These are phyloP conservation scores for Catagonus wagneri DNA, from an alignment of 2,113 vertebrate species.

Conservation along the genomic window DNA sequence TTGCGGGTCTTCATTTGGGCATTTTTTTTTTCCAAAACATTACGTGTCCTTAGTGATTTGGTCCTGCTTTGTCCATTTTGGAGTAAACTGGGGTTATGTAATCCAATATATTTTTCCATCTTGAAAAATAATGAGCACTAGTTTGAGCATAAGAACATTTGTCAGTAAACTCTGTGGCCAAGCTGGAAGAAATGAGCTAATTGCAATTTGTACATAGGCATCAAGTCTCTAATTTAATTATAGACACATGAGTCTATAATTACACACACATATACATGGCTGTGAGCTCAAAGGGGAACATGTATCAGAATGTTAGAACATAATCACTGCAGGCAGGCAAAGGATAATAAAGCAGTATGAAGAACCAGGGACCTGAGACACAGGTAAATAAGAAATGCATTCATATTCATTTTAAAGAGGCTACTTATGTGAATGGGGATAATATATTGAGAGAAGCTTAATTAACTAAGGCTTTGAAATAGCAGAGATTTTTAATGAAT, in stretches of 20 bases:
- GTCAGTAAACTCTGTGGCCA: background rate
- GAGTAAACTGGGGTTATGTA: background rate
- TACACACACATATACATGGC: background rate
- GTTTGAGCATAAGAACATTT: conserved; percentile 4
- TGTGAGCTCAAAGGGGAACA: conserved; percentile 18
- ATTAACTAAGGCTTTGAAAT: conserved; percentile 62
- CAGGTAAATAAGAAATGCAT: conserved; percentile 5
- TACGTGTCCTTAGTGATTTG: background rate
- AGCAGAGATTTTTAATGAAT: conserved; percentile 57
- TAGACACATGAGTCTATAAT: background rate
- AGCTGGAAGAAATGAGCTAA: background rate
- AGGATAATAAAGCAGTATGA: conserved; percentile 14
- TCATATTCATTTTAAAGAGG: conserved; percentile 42
- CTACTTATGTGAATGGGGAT: conserved; percentile 27
- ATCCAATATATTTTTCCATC: background rate
- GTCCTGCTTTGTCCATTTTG: conserved; percentile 6
- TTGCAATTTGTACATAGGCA: background rate
- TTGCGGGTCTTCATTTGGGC: background rate
- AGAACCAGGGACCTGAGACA: background rate
- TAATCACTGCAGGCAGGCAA: background rate
- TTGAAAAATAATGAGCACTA: conserved; percentile 19
- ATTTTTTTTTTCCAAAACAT: conserved; percentile 34
- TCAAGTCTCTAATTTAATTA: background rate
- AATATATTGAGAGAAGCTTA: conserved; percentile 60
- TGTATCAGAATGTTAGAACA: background rate